Evolutionary conservation across 2,113 vertebrate species (phyloP).

Genomic region (Cavia porcellus): DNA sequence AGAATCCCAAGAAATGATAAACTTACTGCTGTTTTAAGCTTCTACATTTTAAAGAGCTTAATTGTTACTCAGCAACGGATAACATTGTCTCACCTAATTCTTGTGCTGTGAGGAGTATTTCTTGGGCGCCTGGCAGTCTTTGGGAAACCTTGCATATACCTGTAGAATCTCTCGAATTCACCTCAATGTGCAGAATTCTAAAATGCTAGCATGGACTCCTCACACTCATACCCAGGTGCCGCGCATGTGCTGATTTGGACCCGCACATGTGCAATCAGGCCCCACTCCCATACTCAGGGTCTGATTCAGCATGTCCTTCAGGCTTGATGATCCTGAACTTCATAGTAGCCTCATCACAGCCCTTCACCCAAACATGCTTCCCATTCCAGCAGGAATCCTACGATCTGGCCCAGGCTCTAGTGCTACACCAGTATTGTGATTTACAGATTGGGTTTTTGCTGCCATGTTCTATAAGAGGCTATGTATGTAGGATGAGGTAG

Average conservation of each 20-base stretch:
- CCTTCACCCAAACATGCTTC: background rate
- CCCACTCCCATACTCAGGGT: background rate
- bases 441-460: background rate
- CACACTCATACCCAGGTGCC: background rate
- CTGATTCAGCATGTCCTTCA: background rate
- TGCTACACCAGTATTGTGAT: conserved; percentile 9
- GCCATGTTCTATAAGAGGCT: background rate
- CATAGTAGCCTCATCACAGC: background rate
- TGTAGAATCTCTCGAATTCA: background rate
- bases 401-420: background rate
- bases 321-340: background rate
- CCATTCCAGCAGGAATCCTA: background rate
- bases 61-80: conserved; percentile 6
- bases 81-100: conserved; percentile 4
- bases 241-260: background rate
- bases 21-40: background rate
- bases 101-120: conserved; percentile 2
- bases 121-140: background rate
- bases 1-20: conserved; percentile 36
- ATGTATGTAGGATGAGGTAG: background rate
- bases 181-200: conserved; percentile 17
- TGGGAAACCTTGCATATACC: background rate
- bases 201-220: background rate
- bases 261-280: background rate
- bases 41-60: conserved; percentile 7